Evolutionary conservation across 2,888 invertebrate genomes (phyloP), one percentile per base, ranked within the genome.

Genomic region (Cacoxenus indagator): DNA sequence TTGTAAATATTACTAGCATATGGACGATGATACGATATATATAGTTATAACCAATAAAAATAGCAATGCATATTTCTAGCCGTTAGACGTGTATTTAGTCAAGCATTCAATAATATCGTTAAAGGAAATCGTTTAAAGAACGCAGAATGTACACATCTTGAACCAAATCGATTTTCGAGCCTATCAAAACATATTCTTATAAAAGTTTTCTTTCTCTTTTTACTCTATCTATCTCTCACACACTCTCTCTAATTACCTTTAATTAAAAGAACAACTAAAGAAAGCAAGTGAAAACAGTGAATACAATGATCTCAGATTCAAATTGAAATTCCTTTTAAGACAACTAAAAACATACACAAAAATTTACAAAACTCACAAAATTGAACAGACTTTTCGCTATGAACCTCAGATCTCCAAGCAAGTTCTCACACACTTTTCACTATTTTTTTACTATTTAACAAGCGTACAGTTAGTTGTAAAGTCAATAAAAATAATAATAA

Each of bases 11-110:
- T 74, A 70, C 69, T 76, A 71, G 69, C 70, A 76, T 70, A 73
- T 69, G 68, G n/a, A 76, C 73, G 72, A 68, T n/a, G 8, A 46
- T 51, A 55, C 3, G 24, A 54, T 17, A 65, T 37, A 54, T 29
- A 65, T 51, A 67, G 45, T 43, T 61, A 67, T 64, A 64, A 11
- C 48, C 24, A 54, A 26, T 29, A 5, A 64, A 4, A 59, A 51
- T 64, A 64, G 46, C 57, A 14, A 68, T 48, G 37, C 24, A 64
- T 68, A 67, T 27, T 43, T 64, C 67, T 78, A 78, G 77, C 78
- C 79, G 76, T 81, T 80, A 81, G 80, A 74, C 76, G 72, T 78
- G 80, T 80, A 80, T 80, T 82, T 81, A 78, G 81, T 75, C 73
- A 22, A 22, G 9, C 1, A 9, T 19, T 5, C 9, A 51, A 51